Base-by-base conservation (phyloP, 2,113 vertebrate species). In the Acanthochromis polyacanthus region DNA sequence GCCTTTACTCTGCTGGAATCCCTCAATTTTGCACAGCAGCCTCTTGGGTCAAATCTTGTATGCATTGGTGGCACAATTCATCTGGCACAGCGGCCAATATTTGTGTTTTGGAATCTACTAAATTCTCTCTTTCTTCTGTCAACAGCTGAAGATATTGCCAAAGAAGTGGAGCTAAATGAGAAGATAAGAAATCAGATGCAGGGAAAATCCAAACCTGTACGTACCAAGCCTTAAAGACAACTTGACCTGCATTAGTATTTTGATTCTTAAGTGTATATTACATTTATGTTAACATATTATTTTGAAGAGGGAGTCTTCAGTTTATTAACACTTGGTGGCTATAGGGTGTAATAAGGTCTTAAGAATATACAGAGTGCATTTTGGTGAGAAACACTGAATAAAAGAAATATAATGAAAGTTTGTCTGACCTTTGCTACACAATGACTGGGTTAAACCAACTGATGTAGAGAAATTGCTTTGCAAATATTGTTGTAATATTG, bases 101-200 rank as follows among this genome's bases (percentile, higher is more conserved):
- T 28, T 80, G 15, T 28, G 8, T 38, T 58, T 22, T 65, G 11
- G 25, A 2, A 23, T 64, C 56, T 66, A n/a, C 53, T 78, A 51
- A 67, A 77, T 25, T 61, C 22, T 78, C 5, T 75, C 46, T 81
- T 38, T 83, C 11, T 11, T 93, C 64, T 92, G 71, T 90, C 79
- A 88, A 94, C 95, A 99, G 98, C 90, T 92, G 92, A 95, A 73
- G 96, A 97, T 78, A 94, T 98, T 59, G 96, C 96, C 40, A 95
- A 95, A 93, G 96, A 98, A 83, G 85, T 99, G 82, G 96, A 97
- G 89, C 94, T 79, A 73, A 96, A 93, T 1, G 97, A 99, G 95
- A 97, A 96, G 93, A 92, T 91, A 6, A 95, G 92, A 60, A 88
- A 85, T 81, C 94, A 93, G 40, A 93, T 98, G 5, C 94, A 96